These are phyloP conservation scores for Apogon talboti DNA, from an alignment of 2,797 vertebrate species.

Conservation along the genomic window DNA sequence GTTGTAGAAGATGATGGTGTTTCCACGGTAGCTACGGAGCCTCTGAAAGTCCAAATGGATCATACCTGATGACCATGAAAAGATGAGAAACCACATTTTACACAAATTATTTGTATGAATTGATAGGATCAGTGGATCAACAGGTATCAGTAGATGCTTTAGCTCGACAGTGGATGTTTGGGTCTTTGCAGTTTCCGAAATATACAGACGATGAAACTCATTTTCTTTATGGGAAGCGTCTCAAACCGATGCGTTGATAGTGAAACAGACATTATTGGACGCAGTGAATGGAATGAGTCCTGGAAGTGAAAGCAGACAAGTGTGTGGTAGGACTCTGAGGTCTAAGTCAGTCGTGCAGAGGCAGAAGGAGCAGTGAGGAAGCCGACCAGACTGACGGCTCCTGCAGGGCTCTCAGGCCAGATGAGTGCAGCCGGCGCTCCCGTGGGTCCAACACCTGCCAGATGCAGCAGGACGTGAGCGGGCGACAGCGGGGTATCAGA, in stretches of 20 bases:
- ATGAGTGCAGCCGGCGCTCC: slow-evolving; percentile 58
- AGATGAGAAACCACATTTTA: too few species aligned
- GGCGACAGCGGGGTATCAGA: slow-evolving; percentile 55
- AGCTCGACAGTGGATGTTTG: too few species aligned
- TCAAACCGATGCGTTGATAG: background rate
- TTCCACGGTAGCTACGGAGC: too few species aligned
- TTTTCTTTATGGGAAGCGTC: background rate
- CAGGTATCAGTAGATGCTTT: too few species aligned
- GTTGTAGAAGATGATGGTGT: too few species aligned
- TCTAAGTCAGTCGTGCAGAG: slow-evolving; percentile 30
- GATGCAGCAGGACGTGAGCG: slow-evolving; percentile 51
- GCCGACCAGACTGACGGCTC: slow-evolving; percentile 67
- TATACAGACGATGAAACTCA: too few species aligned
- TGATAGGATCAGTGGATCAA: too few species aligned
- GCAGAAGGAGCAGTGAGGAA: slow-evolving; percentile 51
- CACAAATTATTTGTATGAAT: too few species aligned
- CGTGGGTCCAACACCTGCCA: slow-evolving; percentile 73
- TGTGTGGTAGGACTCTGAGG: slow-evolving; percentile 53
- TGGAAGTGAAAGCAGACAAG: background rate
- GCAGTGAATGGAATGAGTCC: background rate
- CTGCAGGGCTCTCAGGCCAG: slow-evolving; percentile 55
- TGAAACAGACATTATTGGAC: background rate
- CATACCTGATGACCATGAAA: too few species aligned
- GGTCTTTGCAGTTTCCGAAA: too few species aligned
- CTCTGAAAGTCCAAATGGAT: too few species aligned